Conservation (phyloP, 2,113 vertebrate genomes). For the Pomatostomus ruficeps region DNA sequence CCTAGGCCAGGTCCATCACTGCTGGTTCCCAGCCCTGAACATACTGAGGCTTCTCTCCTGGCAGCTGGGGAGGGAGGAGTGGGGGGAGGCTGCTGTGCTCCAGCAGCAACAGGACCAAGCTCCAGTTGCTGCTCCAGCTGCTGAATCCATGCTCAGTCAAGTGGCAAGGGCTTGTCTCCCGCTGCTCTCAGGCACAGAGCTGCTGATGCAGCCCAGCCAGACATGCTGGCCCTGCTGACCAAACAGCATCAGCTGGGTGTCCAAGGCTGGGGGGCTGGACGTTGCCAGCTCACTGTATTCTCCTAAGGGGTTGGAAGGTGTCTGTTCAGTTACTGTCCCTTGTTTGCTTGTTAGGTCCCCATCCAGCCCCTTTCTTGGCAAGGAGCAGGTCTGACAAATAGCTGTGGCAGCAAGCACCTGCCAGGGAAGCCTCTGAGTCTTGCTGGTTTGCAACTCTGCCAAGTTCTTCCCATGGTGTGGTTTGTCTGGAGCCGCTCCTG, state of each 20-base stretch:
- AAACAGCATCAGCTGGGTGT: neutral
- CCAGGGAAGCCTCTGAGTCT: neutral
- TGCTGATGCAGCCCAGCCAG: neutral
- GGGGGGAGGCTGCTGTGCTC: fast-evolving
- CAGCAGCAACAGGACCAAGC: neutral
- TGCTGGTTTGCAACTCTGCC: neutral
- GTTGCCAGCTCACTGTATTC: neutral
- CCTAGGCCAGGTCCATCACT: neutral
- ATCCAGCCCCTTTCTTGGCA: neutral
- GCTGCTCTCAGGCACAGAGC: neutral
- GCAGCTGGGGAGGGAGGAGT: neutral
- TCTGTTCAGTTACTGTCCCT: neutral
- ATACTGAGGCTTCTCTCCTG: neutral
- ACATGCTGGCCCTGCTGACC: fast-evolving
- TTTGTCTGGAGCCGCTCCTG: neutral
- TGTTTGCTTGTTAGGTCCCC: neutral
- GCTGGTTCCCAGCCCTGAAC: neutral
- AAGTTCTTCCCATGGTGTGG: neutral
- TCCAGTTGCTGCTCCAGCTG: neutral
- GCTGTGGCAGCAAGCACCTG: neutral
- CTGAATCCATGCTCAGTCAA: neutral
- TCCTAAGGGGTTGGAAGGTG: neutral
- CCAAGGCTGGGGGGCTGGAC: neutral
- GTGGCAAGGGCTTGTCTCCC: neutral
- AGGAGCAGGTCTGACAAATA: neutral